Evolutionary conservation across 2,113 vertebrate genomes (phyloP), one percentile per base, ranked within the genome.

Genomic region (Alligator sinensis): DNA sequence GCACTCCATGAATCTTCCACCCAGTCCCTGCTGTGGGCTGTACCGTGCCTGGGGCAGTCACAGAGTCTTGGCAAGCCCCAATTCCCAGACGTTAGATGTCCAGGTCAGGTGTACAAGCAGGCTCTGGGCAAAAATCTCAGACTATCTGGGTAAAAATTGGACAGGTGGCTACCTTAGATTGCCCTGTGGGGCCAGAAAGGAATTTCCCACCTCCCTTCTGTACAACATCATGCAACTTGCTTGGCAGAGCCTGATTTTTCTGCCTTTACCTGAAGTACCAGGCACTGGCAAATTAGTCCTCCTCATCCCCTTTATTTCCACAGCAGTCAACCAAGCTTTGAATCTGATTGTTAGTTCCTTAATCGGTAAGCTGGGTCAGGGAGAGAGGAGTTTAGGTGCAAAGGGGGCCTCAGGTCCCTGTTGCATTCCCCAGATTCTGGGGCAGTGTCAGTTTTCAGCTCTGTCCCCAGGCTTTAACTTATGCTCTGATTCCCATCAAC

Each of bases 141-240:
- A 47, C 47, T 47, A 47, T 47, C 47, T 47, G 47, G 47, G 47
- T 47, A 9, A 47, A 47, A 47, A 47, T 47, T 47, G 47, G 47
- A 47, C 9, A 9, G 47, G 8, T 47, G 47, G 47, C 47, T 9
- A 47, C 47, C 47, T 47, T 47, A 47, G 47, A 9, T 47, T 47
- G 47, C 47, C 90, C 92, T 81, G 75, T 80, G 75, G 87, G 93
- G 89, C 77, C 76, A 64, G 25, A 70, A 64, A 75, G 55, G 92
- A 91, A 93, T 91, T 95, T 88, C 1, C 0, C 75, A 47, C n/a
- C 78, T 92, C 75, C 77, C 54, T 89, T 55, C 25, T 21, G 55
- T 85, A n/a, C 59, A 38, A 84, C 13, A 22, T 72, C 38, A 12
- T 34, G 24, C 70, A 47, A 74, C 24, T 22, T 74, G 34, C 70